A percentile compares a stretch with the other conserved stretches of the same genome.
These are phyloP conservation scores for Theocolax elegans DNA, from an alignment of 1,140 invertebrate species.

Conservation along the genomic window DNA sequence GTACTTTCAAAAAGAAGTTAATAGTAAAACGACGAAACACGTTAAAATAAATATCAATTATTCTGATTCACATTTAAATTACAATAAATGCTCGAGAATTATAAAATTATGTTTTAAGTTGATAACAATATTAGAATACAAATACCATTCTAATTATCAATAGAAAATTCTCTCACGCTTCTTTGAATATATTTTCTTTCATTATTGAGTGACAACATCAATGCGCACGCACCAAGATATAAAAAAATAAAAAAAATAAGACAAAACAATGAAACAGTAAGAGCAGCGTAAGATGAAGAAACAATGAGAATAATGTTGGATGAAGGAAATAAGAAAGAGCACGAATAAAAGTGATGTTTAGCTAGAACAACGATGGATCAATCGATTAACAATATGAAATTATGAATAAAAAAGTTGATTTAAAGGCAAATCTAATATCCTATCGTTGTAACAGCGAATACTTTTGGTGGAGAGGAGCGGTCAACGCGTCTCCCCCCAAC, in stretches of 20 bases:
- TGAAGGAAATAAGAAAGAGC: neutral
- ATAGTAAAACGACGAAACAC: too few species aligned
- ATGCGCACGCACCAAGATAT: neutral
- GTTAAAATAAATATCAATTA: too few species aligned
- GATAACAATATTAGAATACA: neutral
- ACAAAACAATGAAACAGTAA: neutral
- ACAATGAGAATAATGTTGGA: neutral
- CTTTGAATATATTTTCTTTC: slow-evolving; percentile 6
- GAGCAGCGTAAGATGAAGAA: neutral
- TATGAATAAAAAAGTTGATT: too few species aligned
- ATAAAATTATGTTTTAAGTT: too few species aligned
- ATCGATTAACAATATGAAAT: too few species aligned
- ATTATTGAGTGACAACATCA: neutral
- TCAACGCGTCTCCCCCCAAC: slow-evolving; percentile 47
- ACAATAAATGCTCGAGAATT: too few species aligned
- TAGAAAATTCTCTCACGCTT: slow-evolving; percentile 35
- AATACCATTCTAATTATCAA: neutral
- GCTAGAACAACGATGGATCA: too few species aligned
- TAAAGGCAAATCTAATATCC: too few species aligned
- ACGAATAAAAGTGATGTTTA: too few species aligned
- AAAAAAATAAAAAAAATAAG: neutral
- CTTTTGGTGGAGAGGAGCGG: slow-evolving; percentile 8
- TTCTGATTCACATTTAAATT: too few species aligned
- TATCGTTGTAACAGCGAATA: too few species aligned
- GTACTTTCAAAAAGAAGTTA: too few species aligned